Evolutionary conservation across 1,140 invertebrate genomes (phyloP), one percentile per base, ranked within the genome.

Genomic region (Lethrus apterus): DNA sequence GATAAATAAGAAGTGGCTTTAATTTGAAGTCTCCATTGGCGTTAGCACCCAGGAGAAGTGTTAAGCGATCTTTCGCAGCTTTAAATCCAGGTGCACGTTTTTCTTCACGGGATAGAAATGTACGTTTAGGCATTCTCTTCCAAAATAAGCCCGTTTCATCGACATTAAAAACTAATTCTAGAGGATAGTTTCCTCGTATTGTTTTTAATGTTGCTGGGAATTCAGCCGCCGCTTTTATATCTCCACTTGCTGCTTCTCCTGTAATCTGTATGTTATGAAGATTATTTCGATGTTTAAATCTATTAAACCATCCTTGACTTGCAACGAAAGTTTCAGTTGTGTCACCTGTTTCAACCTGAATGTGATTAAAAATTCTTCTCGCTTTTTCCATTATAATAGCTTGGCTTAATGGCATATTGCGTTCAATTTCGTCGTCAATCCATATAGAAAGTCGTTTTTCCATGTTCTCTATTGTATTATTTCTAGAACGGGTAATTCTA

Each of bases 71-170:
- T 53, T 72, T 73, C 13, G 55, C 56, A 18, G 61, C 57, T 56
- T 71, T 71, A 55, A 64, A 66, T 30, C 69, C 69, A 11, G 58
- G 55, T 42, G 61, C 54, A 23, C 44, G 41, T 49, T 66, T 66
- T 44, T 70, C 59, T 32, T 58, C 54, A 51, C 62, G 48, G 7
- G 58, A 56, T 48, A 69, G 62, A 54, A 58, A 70, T 30, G 64
- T 70, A 46, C 59, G 47, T 48, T 50, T 55, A 43, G 69, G 66
- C 65, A 72, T 66, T 52, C 56, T 69, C 55, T 70, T 72, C 66
- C 70, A 72, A 57, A 64, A 71, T 1, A 71, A 46, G 18, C 54
- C 62, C 26, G 63, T 69, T 56, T 71, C 65, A 51, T 68, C 54
- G 31, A 58, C 54, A 55, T 65, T 70, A 52, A 70, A 69, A 29